Evolutionary conservation across 2,888 invertebrate species (phyloP), one percentile per base, ranked within the genome.

Genomic region (Chaitophorus viminalis): DNA sequence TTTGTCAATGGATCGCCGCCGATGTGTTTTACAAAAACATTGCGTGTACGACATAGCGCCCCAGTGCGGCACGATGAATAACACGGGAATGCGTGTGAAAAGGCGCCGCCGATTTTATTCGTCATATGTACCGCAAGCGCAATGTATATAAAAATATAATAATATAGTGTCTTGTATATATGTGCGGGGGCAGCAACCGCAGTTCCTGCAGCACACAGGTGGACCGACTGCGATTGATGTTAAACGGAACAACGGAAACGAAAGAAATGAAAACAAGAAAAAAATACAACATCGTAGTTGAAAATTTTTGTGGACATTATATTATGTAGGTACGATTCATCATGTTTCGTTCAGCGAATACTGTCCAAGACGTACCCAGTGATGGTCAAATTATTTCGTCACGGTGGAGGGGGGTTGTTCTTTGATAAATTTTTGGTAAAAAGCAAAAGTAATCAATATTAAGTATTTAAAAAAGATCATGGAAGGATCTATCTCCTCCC

Each of bases 21-120:
- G 74, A 54, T 39, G 74, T 75, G 75, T 83, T 75, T 75, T 72
- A 72, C 82, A 72, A 72, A 72, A 72, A 82, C 82, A 72, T 82
- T 54, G 72, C 72, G 70, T 82, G 31, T 18, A 25, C n/a, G 3
- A 5, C 6, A 36, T n/a, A 82, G 82, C 68, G 70, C 82, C 82
- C 31, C 68, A 14, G 39, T 14, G 68, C 65, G 29, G 65, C 4
- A 9, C 14, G 46, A 46, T 46, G 46, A 14, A 46, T 14, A 17
- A 70, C n/a, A 14, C 70, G 70, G 29, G 17, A 11, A 31, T 14
- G 29, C 29, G 70, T 29, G 11, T 9, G n/a, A 33, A 60, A 65
- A 33, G 11, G 25, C 60, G 79, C 36, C 9, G n/a, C 78, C 36
- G 52, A 31, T 18, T 21, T 18, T 18, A 60, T 31, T 14, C 29